phyloP scores from a whole-genome alignment of 2,888 invertebrate species.

The Periphyllus acericola region DNA sequence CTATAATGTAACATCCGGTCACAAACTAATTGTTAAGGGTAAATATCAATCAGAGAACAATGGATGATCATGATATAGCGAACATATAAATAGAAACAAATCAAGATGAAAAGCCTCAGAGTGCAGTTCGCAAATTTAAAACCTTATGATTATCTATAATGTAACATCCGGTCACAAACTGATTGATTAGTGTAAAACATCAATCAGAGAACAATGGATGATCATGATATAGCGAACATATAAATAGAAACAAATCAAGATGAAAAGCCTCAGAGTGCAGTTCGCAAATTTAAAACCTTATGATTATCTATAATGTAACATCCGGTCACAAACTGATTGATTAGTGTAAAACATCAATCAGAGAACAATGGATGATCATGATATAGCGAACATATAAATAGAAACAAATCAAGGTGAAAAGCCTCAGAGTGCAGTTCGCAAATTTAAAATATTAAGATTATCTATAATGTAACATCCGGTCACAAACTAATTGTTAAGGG shows the following conservation, averaged over 20 bases:
- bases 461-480: neutral
- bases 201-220: slow-evolving; percentile 46
- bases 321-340: slow-evolving; percentile 51
- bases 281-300: slow-evolving; percentile 1
- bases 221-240: slow-evolving; percentile 38
- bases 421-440: too few relatives aligned
- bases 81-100: slow-evolving; percentile 41
- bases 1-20: neutral
- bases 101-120: slow-evolving; percentile 31
- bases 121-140: slow-evolving; percentile 44
- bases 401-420: slow-evolving; percentile 35
- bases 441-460: neutral
- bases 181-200: neutral
- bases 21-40: slow-evolving; percentile 16
- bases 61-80: slow-evolving; percentile 40
- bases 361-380: slow-evolving; percentile 53
- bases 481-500: slow-evolving; percentile 35
- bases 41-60: slow-evolving; percentile 33
- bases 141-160: neutral
- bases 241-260: slow-evolving; percentile 27
- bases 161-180: slow-evolving; percentile 38
- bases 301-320: neutral
- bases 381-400: slow-evolving; percentile 62
- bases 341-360: slow-evolving; percentile 18
- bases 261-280: slow-evolving; percentile 49